Evolutionary conservation across 2,797 vertebrate species (phyloP).

Genomic region (Tamandua tetradactyla): DNA sequence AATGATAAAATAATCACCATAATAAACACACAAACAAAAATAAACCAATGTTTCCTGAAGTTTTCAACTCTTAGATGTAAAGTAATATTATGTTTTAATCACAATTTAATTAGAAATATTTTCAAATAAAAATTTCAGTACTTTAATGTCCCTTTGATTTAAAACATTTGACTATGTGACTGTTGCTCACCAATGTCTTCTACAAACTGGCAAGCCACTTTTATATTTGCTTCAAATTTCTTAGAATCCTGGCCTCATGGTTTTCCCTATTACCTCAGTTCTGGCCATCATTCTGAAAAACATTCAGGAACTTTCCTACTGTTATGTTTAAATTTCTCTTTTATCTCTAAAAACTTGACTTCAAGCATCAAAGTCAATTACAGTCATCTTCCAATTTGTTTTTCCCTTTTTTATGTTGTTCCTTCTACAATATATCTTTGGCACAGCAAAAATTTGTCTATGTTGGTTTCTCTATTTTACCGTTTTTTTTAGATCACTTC

Average conservation of each 20-base stretch:
- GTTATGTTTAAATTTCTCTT: neutral
- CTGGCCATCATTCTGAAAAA: neutral
- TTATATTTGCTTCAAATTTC: neutral
- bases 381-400: neutral
- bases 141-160: neutral
- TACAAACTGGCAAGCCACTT: neutral
- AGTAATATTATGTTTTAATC: neutral
- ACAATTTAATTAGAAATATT: neutral
- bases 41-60: neutral
- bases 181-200: neutral
- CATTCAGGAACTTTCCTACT: neutral
- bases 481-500: neutral
- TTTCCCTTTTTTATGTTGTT: neutral
- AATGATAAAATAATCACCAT: neutral
- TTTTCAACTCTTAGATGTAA: neutral
- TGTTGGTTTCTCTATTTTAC: neutral
- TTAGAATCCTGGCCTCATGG: neutral
- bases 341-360: neutral
- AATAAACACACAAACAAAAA: neutral
- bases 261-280: neutral
- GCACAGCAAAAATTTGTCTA: neutral
- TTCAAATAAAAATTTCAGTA: neutral
- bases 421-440: neutral
- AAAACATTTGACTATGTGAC: neutral
- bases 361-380: neutral